A percentile compares a stretch with the other conserved stretches of the same genome.
Evolutionary conservation across 2,888 invertebrate species (phyloP).

Genomic region (Eupithecia centaureata): DNA sequence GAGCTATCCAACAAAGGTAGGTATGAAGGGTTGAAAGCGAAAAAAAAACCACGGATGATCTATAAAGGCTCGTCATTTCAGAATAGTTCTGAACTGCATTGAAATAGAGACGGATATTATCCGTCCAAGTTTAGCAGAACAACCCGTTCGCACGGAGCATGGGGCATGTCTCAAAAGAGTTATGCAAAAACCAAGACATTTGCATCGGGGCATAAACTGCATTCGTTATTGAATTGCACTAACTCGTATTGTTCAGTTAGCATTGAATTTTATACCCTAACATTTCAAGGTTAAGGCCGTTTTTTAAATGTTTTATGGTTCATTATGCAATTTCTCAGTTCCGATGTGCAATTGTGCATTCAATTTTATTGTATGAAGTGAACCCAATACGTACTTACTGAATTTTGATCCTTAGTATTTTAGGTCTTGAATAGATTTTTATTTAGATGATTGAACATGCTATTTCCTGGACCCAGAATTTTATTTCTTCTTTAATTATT

Average conservation of each 20-base stretch:
- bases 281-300: constrained; percentile 15
- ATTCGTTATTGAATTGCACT: constrained; percentile 33
- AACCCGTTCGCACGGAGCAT: constrained; percentile 31
- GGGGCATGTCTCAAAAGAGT: constrained; percentile 61
- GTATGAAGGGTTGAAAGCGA: too few species aligned
- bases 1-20: too few species aligned
- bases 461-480: not conserved
- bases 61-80: not conserved
- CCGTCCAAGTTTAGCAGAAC: not conserved
- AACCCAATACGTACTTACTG: constrained; percentile 2
- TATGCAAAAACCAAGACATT: constrained; percentile 56
- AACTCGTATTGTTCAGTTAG: constrained; percentile 21
- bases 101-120: constrained; percentile 10
- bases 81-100: not conserved
- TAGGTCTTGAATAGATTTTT: constrained; percentile 22
- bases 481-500: not conserved
- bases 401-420: constrained; percentile 6
- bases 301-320: constrained; percentile 12
- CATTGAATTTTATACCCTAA: constrained; percentile 25
- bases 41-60: too few species aligned
- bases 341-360: constrained; percentile 6
- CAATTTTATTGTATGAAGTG: constrained; percentile 11
- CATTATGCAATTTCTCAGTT: constrained; percentile 20
- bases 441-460: not conserved
- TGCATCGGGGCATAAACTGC: constrained; percentile 44